phyloP scores from a whole-genome alignment of 2,797 vertebrate species.

The Dipus sagitta region DNA sequence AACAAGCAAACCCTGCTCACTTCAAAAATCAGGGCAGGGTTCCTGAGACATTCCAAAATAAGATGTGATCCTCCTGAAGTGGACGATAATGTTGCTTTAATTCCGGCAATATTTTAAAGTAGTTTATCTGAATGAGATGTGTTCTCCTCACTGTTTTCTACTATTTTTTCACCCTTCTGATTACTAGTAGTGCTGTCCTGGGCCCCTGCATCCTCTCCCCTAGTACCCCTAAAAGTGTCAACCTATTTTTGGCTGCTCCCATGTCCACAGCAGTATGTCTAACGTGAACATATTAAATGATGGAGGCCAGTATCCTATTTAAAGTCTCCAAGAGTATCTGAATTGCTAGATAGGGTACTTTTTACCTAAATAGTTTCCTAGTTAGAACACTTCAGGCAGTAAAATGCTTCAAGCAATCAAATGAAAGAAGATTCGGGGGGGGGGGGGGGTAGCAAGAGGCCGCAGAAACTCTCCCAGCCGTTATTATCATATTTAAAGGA shows the following conservation, averaged over 20 bases:
- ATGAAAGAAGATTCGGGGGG: neutral
- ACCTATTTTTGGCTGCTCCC: neutral
- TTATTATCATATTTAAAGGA: neutral
- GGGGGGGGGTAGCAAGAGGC: neutral
- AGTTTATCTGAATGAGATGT: conserved; percentile 6
- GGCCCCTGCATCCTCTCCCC: neutral
- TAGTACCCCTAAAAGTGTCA: neutral
- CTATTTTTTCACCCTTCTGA: neutral
- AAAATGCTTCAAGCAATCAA: neutral
- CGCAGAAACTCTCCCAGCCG: neutral
- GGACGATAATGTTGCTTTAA: conserved; percentile 39
- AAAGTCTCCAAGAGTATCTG: neutral
- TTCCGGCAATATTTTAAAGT: conserved; percentile 20
- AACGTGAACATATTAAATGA: neutral
- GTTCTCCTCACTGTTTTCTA: conserved; percentile 19
- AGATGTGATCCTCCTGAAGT: conserved; percentile 32
- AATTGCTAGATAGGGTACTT: neutral
- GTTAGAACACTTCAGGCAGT: neutral
- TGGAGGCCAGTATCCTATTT: neutral
- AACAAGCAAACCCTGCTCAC: conserved; percentile 36
- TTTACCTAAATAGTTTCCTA: neutral
- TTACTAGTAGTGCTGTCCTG: neutral
- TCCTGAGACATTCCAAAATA: conserved; percentile 55
- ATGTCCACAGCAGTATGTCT: neutral
- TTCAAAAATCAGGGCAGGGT: conserved; percentile 25